Evolutionary conservation across 2,113 vertebrate species (phyloP).

Genomic region (Pipra filicauda): DNA sequence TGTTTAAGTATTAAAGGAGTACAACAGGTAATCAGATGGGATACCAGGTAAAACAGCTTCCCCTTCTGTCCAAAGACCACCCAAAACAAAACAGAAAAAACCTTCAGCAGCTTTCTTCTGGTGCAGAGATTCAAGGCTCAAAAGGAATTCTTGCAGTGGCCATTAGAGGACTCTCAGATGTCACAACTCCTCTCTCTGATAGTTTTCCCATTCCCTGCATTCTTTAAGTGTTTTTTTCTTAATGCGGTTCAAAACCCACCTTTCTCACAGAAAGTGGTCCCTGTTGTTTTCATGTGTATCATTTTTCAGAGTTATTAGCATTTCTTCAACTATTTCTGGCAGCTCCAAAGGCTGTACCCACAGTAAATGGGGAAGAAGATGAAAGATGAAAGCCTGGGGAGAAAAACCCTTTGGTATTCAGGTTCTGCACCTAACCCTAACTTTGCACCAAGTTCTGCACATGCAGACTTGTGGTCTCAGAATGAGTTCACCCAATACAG

Average conservation of each 20-base stretch:
- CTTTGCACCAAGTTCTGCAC: neutral
- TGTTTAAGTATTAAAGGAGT: neutral
- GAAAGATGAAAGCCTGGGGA: neutral
- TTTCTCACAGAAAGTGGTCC: neutral
- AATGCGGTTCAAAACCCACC: neutral
- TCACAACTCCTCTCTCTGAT: neutral
- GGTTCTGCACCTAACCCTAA: neutral
- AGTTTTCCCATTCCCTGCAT: neutral
- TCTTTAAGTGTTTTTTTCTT: neutral
- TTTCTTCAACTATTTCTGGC: neutral
- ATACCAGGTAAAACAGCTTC: neutral
- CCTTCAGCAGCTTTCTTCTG: neutral
- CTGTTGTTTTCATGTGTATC: neutral
- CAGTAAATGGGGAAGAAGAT: neutral
- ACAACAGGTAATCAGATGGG: neutral
- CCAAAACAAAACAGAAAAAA: neutral
- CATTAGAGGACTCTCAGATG: neutral
- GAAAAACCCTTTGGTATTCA: neutral
- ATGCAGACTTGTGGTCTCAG: neutral
- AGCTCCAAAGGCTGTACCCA: neutral
- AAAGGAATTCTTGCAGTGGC: neutral
- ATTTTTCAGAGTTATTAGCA: neutral
- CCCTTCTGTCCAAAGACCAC: neutral
- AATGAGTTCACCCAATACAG: neutral
- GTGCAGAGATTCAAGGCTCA: neutral